Base-by-base conservation (phyloP, 2,113 vertebrate genomes). In the Cercopithecus mona region DNA sequence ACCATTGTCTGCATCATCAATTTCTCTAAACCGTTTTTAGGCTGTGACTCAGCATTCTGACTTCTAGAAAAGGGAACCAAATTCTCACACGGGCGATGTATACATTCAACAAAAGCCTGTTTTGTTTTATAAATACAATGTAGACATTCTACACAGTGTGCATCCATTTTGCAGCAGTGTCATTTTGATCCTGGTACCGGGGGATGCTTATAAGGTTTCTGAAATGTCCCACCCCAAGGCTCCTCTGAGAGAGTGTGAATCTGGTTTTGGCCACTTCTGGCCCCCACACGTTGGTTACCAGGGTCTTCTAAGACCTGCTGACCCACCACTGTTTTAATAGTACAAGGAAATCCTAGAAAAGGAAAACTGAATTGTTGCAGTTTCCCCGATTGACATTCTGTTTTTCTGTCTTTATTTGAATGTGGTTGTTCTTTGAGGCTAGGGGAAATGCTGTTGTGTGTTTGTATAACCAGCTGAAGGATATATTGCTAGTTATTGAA, bases 101-200 rank as follows among this genome's bases (percentile, higher is more conserved):
- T 64, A 13, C 48, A 13, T 70, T 38, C 52, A 84, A 73, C 85
- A 88, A 66, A 96, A 73, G 52, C 40, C 40, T 30, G 52, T 76
- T 57, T 78, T 81, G 43, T 97, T 78, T 90, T 32, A 43, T n/a
- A 38, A 97, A 68, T 38, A 66, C 55, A 75, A 89, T 79, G 79
- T 83, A 89, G 27, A 64, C 17, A 11, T 91, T 90, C 66, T n/a
- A 6, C 23, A 35, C 80, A 40, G 16, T 45, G 5, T 6, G 3
- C 45, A 14, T 91, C 70, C 35, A 13, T 32, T 92, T 73, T n/a
- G 10, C 32, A 59, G 7, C 27, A 3, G 72, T 89, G 38, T 48
- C n/a, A 3, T 17, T 64, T 6, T 52, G 64, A 57, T 94, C 87
- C 50, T 55, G 20, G 52, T 55, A 20, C 40, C 43, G 55, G 16